Base-by-base conservation (phyloP, 2,888 invertebrate species). In the Caradrina clavipalpis region DNA sequence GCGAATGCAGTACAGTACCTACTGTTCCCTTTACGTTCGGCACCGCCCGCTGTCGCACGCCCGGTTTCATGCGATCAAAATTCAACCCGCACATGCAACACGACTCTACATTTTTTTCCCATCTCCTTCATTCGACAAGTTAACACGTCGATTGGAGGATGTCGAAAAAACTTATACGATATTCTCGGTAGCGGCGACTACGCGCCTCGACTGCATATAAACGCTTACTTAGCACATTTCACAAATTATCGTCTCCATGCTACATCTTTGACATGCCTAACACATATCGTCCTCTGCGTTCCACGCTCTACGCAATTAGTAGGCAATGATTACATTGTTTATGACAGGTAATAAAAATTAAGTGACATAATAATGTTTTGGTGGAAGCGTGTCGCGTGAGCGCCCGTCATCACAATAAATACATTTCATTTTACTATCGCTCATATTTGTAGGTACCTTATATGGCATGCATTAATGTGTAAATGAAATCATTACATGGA, bases 101-200 rank as follows among this genome's bases (percentile, higher is more conserved):
- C 86, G 84, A 82, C 86, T 73, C 86, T 81, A 83, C 81, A 85
- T 87, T 90, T 91, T 90, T 91, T 90, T 86, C 87, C 87, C 86
- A 87, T 88, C 88, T 89, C 86, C 87, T 77, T 82, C 84, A 87
- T 88, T 88, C 84, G 89, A 87, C 89, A 86, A 89, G 88, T 91
- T 91, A 90, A 91, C 91, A 91, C 91, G 89, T 90, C 83, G 85
- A 84, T 86, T 85, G 80, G 88, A 90, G 91, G 90, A 92, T 90
- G 90, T 91, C 86, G 84, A 90, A 90, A 90, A 91, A 91, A 90
- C 78, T 80, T 84, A 81, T 79, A 87, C 82, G 84, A 78, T 76
- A 75, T 86, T 88, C 87, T 87, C 80, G 84, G 89, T 86, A 86
- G 80, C 81, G 72, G 72, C 71, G 70, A 62, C 80, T 84, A 71